Evolutionary conservation across 2,888 invertebrate genomes (phyloP).

Genomic region (Achlya flavicornis): DNA sequence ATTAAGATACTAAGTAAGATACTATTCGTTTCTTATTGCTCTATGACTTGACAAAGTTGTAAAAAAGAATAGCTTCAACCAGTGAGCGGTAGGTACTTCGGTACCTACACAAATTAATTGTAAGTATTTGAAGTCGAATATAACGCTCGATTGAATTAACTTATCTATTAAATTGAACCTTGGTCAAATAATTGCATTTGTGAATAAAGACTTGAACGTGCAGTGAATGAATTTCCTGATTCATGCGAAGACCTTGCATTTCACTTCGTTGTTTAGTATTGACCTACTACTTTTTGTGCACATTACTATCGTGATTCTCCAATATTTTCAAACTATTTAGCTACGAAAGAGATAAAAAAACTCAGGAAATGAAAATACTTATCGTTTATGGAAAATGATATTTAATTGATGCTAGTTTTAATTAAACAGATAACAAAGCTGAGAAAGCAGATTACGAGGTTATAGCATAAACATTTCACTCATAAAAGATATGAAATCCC

Average conservation of each 20-base stretch:
- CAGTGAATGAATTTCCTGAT: conserved; percentile 25
- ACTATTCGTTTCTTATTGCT: background rate
- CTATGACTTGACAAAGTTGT: no score
- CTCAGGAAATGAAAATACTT: no score
- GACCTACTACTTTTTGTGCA: background rate
- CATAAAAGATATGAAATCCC: no score
- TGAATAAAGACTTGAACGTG: conserved; percentile 15
- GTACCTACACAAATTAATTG: background rate
- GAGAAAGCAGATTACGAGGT: background rate
- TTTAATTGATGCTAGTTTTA: background rate
- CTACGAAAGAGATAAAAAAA: no score
- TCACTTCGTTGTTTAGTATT: background rate
- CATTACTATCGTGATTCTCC: background rate
- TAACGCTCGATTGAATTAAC: conserved; percentile 5
- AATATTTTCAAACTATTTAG: background rate
- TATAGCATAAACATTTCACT: no score
- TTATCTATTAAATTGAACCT: conserved; percentile 24
- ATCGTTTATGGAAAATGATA: no score
- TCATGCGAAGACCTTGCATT: conserved; percentile 27
- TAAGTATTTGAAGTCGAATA: background rate
- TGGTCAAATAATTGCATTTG: conserved; percentile 26
- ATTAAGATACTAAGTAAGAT: no score
- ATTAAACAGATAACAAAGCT: background rate
- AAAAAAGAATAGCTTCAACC: background rate
- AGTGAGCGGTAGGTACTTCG: no score